A percentile compares a stretch with the other conserved stretches of the same genome.
phyloP scores from a whole-genome alignment of 2,113 vertebrate species.

The Oenanthe oenanthe region DNA sequence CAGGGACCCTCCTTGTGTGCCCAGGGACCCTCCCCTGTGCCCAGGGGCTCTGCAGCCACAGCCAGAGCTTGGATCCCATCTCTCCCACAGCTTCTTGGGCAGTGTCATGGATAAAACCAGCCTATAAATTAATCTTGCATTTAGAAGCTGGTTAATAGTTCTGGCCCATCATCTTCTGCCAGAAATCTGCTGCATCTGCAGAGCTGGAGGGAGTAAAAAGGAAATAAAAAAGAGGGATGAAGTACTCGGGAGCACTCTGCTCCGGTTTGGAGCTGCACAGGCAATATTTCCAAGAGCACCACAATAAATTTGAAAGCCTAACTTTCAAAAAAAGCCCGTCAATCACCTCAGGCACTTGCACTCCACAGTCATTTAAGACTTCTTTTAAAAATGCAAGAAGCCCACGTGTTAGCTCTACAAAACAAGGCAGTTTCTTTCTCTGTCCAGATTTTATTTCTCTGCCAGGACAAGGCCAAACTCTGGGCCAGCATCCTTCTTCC shows the following conservation, averaged over 20 bases:
- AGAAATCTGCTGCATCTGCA: slow-evolving; percentile 52
- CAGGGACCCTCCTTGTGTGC: too few species aligned
- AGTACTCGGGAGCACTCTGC: not conserved
- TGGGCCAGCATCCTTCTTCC: not conserved
- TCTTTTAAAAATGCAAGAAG: not conserved
- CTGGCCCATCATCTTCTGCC: slow-evolving; percentile 32
- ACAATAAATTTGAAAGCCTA: not conserved
- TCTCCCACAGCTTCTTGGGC: not conserved
- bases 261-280: not conserved
- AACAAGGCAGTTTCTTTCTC: not conserved
- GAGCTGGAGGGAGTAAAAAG: slow-evolving; percentile 10
- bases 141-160: not conserved
- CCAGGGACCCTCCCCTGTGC: not conserved
- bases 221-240: slow-evolving; percentile 3
- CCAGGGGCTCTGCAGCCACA: not conserved
- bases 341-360: not conserved
- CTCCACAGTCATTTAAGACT: not conserved
- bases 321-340: not conserved
- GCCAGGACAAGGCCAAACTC: not conserved
- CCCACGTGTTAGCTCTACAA: not conserved
- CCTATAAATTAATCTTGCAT: not conserved
- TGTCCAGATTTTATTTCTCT: not conserved
- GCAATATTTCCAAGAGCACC: not conserved
- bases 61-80: not conserved
- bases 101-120: not conserved